phyloP scores from a whole-genome alignment of 2,113 vertebrate species.

The Sceloporus undulatus region DNA sequence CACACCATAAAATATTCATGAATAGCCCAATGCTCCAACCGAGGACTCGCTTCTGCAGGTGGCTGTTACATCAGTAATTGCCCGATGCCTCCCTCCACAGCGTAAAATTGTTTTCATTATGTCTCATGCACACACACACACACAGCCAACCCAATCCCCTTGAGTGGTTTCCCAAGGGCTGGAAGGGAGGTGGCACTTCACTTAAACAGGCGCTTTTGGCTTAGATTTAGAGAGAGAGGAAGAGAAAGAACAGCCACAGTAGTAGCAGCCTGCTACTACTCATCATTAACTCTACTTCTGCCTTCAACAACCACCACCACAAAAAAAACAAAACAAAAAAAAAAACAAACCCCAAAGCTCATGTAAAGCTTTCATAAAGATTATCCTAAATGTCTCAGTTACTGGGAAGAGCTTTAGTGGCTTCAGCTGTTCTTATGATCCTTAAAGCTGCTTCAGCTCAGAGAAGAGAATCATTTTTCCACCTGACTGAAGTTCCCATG shows the following conservation, averaged over 20 bases:
- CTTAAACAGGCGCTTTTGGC: conserved; percentile 96
- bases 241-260: conserved; percentile 63
- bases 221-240: conserved; percentile 70
- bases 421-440: conserved; percentile 87
- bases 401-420: conserved; percentile 88
- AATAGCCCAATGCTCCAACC: conserved; percentile 81
- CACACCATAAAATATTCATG: conserved; percentile 99
- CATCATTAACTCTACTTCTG: conserved; percentile 96
- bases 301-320: conserved; percentile 74
- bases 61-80: conserved; percentile 99
- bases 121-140: conserved; percentile 97
- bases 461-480: conserved; percentile 95
- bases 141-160: conserved; percentile 96
- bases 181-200: conserved; percentile 94
- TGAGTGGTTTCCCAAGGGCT: conserved; percentile 96
- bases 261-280: conserved; percentile 85
- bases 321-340: background rate
- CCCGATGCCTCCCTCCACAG: conserved; percentile 95
- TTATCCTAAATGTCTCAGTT: conserved; percentile 98
- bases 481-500: conserved; percentile 99
- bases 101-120: conserved; percentile 99
- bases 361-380: conserved; percentile 89
- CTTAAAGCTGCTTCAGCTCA: conserved; percentile 89
- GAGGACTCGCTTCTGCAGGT: conserved; percentile 96
- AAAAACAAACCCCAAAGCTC: conserved; percentile 89